Evolutionary conservation across 2,888 invertebrate genomes (phyloP).

Genomic region (Minunthozetes semirufus): DNA sequence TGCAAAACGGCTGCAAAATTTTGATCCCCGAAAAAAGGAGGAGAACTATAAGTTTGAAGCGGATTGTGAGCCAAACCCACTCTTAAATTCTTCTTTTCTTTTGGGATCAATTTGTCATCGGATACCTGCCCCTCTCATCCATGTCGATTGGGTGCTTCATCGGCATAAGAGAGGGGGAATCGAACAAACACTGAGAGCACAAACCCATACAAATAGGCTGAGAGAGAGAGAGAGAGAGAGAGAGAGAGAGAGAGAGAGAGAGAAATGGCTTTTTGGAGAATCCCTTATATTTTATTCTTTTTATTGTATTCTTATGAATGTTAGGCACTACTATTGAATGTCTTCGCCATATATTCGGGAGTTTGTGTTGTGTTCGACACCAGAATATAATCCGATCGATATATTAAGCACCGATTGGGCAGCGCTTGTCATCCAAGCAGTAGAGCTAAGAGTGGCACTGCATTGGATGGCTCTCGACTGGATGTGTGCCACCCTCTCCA

Average conservation of each 20-base stretch:
- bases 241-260: not conserved
- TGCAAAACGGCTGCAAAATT: not conserved
- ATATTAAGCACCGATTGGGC: constrained; percentile 19
- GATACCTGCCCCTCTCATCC: constrained; percentile 24
- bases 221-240: constrained; percentile 1
- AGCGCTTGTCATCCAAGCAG: constrained; percentile 12
- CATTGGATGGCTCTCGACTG: constrained; percentile 24
- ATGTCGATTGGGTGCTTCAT: constrained; percentile 21
- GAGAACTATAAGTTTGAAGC: not conserved
- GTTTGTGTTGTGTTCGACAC: not conserved
- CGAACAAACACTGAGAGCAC: not conserved
- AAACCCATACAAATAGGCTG: not conserved
- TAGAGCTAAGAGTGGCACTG: not conserved
- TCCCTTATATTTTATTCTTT: constrained; percentile 11
- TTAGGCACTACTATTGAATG: not conserved
- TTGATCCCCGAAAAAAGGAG: constrained; percentile 4
- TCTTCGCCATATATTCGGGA: constrained; percentile 10
- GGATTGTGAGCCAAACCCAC: constrained; percentile 23
- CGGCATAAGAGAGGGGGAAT: constrained; percentile 14
- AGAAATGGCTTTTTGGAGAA: not conserved
- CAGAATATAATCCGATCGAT: not conserved
- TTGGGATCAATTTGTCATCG: constrained; percentile 23
- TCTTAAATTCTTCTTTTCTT: constrained; percentile 23
- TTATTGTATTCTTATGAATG: not conserved
- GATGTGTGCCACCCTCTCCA: constrained; percentile 29